Conservation (phyloP, 2,888 invertebrate species). For the Caenorhabditis sulstoni region DNA sequence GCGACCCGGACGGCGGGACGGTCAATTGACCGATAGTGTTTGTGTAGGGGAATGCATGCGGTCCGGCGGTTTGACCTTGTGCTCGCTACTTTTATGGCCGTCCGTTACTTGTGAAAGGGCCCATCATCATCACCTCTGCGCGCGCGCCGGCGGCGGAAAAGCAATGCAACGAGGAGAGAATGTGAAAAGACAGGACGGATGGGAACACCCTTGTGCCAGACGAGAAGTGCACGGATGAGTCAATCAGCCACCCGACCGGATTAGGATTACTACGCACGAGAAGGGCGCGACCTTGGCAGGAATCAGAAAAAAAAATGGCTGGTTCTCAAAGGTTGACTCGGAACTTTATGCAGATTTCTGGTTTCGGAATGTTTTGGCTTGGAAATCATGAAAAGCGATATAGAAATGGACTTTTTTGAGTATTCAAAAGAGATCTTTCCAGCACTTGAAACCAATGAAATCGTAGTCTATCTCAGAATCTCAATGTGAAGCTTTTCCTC, state of each 20-base stretch:
- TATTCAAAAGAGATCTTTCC: too few species aligned
- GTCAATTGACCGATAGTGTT: constrained; percentile 48
- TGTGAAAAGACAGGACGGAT: constrained; percentile 10
- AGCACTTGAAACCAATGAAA: too few species aligned
- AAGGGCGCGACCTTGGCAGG: too few species aligned
- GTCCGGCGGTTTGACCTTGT: constrained; percentile 39
- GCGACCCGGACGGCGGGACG: constrained; percentile 13
- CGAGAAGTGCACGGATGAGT: constrained; percentile 5
- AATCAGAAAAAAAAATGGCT: too few species aligned
- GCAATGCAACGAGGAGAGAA: constrained; percentile 1
- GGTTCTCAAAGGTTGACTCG: too few species aligned
- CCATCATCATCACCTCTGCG: constrained; percentile 17
- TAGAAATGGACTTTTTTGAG: too few species aligned
- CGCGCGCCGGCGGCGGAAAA: constrained; percentile 13
- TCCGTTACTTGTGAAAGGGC: constrained; percentile 54
- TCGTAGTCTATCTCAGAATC: too few species aligned
- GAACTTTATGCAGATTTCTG: too few species aligned
- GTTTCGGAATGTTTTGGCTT: too few species aligned
- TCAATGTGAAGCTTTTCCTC: background rate
- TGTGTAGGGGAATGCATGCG: constrained; percentile 55
- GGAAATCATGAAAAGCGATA: too few species aligned
- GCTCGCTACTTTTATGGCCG: constrained; percentile 56
- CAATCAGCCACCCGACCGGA: constrained; percentile 19
- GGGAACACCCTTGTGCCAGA: background rate
- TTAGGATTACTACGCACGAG: background rate